Base-by-base conservation (phyloP, 1,140 invertebrate species). In the Panagrolaimus sp. region DNA sequence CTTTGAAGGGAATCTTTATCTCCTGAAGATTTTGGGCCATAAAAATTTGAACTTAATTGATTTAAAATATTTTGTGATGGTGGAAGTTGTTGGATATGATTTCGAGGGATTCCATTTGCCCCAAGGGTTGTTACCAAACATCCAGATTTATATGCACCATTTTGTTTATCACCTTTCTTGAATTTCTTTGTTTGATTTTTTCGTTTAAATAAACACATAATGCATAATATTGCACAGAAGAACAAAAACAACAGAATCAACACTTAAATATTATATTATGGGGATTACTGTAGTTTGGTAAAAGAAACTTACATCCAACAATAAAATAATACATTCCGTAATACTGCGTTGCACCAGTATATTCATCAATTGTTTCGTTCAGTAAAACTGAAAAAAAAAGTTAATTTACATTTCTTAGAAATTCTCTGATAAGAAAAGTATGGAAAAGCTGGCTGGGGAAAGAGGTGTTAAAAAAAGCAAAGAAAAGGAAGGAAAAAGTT, bases 81-180 rank as follows among this genome's bases (percentile, higher is more conserved):
- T 58, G 52, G 52, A 1, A 28, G 17, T 12, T 58, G 52, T 58
- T 26, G 21, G 28, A 70, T 52, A 47, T 70, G 69, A 38, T 38
- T 38, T 26, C 44, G n/a, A 1, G 67, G 69, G 14, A 28, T 43
- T 10, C 69, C 67, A 58, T 71, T 64, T 21, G 28, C 69, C 14
- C 69, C 69, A 12, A 71, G 45, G 1, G 69, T 71, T 15, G 69
- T 70, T 3, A 71, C 69, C 46, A 71, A 47, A 38, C 52, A 8
- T 10, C 65, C 69, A 43, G 65, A 58, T 21, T 47, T 64, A 24
- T 58, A 47, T 1, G 62, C 43, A 21, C 32, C 66, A 58, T 48
- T 67, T 63, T 21, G 28, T 8, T 58, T 58, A 10, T 21, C 17
- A 12, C 1, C 10, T 14, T 21, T 21, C 10, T 28, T 10, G 17